Evolutionary conservation across 1,140 invertebrate genomes (phyloP), one percentile per base, ranked within the genome.

Genomic region (Trichoplusia ni): DNA sequence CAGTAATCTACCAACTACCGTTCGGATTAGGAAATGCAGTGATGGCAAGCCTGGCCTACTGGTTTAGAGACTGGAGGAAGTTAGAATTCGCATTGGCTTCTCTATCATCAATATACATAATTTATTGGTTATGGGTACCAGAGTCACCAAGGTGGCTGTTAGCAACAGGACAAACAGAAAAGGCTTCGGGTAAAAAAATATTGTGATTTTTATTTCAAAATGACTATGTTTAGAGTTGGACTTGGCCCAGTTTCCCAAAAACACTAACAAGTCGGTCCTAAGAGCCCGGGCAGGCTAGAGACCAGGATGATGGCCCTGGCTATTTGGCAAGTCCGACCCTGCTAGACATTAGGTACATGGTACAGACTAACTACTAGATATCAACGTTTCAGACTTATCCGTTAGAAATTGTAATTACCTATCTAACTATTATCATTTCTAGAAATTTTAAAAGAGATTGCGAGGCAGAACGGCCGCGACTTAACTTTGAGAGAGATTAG

Each of bases 111-210:
- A 75, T 95, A 8, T 91, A 95, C 42, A 64, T 96, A 3, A 87
- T 92, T 0, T 95, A 95, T 69, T 94, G 93, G 67, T 95, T 94
- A 90, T 81, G 95, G 7, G 84, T 96, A 67, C 94, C 95, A 9
- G 95, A 97, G 87, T 96, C 95, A 3, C 95, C 96, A 0, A 91
- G 95, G 27, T 97, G 95, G 95, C 88, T 96, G 2, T 76, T 96
- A 0, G 93, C 94, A 4, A 92, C 93, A 6, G 94, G 95, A 0
- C 92, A 91, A 63, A 90, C 93, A 13, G 93, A 94, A 4, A 90
- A 94, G 68, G 94, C 95, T 0, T 47, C 77, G 3, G 74, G 83
- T 86, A 71, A 19, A 19, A 18, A 7, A 1, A 18, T 33, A 21
- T 27, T n/a, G 2, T 13, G 2, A 25, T 29, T 14, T 29, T 11